Conservation (phyloP, 2,888 invertebrate genomes). For the Parasteatoda lunata region DNA sequence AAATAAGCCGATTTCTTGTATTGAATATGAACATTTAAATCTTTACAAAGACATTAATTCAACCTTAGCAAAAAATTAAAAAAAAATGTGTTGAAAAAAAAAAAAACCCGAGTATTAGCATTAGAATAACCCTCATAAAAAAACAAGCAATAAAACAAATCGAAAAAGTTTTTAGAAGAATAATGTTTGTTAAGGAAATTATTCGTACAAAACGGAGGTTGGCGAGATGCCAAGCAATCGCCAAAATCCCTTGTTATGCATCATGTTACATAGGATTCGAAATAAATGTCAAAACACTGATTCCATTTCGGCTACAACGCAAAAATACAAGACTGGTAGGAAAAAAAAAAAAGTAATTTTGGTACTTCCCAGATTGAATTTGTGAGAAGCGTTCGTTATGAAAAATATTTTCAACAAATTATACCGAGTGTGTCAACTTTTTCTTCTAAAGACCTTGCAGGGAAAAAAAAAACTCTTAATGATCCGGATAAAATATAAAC, state of each 20-base stretch:
- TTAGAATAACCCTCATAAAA: not conserved
- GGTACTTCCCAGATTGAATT: conserved; percentile 49
- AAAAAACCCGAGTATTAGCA: no score
- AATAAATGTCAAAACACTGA: conserved; percentile 49
- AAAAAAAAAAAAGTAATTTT: conserved; percentile 1
- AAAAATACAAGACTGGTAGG: not conserved
- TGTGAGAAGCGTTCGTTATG: not conserved
- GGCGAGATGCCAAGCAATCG: conserved; percentile 49
- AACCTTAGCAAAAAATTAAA: no score
- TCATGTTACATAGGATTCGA: conserved; percentile 17
- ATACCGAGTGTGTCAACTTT: conserved; percentile 5
- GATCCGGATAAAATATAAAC: not conserved
- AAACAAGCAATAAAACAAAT: not conserved
- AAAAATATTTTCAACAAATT: conserved; percentile 17
- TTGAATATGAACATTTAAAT: no score
- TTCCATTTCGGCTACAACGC: conserved; percentile 14
- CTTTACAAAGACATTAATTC: no score
- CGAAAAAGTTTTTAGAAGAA: not conserved
- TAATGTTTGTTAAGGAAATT: conserved; percentile 40
- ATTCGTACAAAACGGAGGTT: conserved; percentile 27
- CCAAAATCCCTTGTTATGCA: conserved; percentile 12
- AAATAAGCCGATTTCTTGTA: no score
- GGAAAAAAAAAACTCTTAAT: not conserved
- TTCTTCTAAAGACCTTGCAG: not conserved
- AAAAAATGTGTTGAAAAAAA: no score